Evolutionary conservation across 2,797 vertebrate species (phyloP), one percentile per base, ranked within the genome.

Genomic region (Setipinna tenuifilis): DNA sequence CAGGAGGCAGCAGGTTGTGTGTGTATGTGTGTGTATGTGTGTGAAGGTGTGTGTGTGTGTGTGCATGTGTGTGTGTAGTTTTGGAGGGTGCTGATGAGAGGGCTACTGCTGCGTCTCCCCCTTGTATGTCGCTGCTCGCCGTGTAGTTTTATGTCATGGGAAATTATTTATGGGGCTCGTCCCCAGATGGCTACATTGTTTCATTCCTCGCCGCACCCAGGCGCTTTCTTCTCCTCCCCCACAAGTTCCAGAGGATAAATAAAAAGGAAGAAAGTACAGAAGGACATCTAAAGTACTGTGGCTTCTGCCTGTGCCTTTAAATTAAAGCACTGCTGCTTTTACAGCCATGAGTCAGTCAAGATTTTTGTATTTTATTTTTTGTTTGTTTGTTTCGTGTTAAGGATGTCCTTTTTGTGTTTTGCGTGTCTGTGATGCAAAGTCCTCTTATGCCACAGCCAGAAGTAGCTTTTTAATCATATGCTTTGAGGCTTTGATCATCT

Each of bases 141-240:
- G 19, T 65, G 81, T 71, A 83, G 28, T 83, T 28, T 21, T 78
- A 65, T 85, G 88, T 82, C 81, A 83, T 23, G 2, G 83, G 81
- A 82, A 71, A 82, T 83, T 86, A 85, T 85, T 88, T 84, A 81
- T 87, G n/a, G 78, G 28, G 78, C 80, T 86, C 86, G 71, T 48
- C 84, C 61, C 23, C 48, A 17, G 54, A 86, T 31, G 10, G 31
- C 50, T 50, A 44, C 25, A 62, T 65, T 85, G 82, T 85, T 81
- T 62, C 78, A 57, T 82, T 62, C 58, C 14, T 9, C 82, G 75
- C 16, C 19, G n/a, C 80, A 62, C 21, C 3, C 0, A 0, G 11
- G 3, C 7, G 11, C 0, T 57, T 54, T 54, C 50, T 54, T 54
- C 71, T 44, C 17, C 50, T 54, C 50, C 50, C 14, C 50, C 50